phyloP scores from a whole-genome alignment of 2,797 vertebrate genomes.

The Tenualosa thibaudeaui region DNA sequence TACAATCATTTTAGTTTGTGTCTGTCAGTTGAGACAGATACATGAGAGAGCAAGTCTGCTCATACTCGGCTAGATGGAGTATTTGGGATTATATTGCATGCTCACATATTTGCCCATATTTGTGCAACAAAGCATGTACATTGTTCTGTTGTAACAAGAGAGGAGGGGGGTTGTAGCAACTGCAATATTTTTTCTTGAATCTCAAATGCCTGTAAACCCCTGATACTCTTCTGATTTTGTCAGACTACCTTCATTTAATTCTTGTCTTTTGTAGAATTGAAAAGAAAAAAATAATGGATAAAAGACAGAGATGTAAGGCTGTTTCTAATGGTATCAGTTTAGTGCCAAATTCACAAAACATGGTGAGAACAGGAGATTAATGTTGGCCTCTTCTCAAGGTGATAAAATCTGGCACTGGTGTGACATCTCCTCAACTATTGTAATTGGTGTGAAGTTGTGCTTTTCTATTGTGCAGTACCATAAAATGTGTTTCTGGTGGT shows the following conservation, averaged over 20 bases:
- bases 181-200: slow-evolving; percentile 38
- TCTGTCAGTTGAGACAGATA: slow-evolving; percentile 6
- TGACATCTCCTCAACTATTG: slow-evolving; percentile 5
- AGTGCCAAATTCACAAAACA: slow-evolving; percentile 13
- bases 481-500: not conserved
- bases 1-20: slow-evolving; percentile 9
- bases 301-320: not conserved
- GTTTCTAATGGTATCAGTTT: slow-evolving; percentile 17
- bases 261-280: slow-evolving; percentile 1
- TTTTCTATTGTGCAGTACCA: slow-evolving; percentile 21
- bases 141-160: slow-evolving; percentile 47
- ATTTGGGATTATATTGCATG: slow-evolving; percentile 64
- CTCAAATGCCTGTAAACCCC: slow-evolving; percentile 13
- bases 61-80: slow-evolving; percentile 18
- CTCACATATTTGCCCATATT: slow-evolving; percentile 44
- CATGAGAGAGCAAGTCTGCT: slow-evolving; percentile 23
- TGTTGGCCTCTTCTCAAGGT: slow-evolving; percentile 1
- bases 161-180: slow-evolving; percentile 36
- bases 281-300: not conserved
- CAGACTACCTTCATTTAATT: slow-evolving; percentile 16
- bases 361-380: not conserved
- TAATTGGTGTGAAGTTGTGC: slow-evolving; percentile 6
- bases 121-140: slow-evolving; percentile 57
- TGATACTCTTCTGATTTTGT: slow-evolving; percentile 3
- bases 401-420: slow-evolving; percentile 7